Evolutionary conservation across 2,113 vertebrate genomes (phyloP).

Genomic region (Embiotoca jacksoni): DNA sequence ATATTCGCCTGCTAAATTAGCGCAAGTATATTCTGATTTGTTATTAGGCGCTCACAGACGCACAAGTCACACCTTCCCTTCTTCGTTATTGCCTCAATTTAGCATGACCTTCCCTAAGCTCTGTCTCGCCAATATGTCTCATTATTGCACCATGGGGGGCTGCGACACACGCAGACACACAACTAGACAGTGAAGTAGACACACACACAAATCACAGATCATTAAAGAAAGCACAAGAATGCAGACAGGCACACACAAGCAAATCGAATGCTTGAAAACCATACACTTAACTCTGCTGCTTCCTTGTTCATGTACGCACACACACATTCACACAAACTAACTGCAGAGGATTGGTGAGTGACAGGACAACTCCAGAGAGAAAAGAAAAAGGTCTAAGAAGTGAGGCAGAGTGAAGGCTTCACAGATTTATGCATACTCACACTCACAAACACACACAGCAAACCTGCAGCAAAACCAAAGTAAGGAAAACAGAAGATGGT

Average conservation of each 20-base stretch:
- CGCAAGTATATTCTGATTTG: slow-evolving; percentile 53
- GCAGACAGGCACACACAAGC: slow-evolving; percentile 36
- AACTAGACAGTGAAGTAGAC: slow-evolving; percentile 9
- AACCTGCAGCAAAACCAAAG: slow-evolving; percentile 7
- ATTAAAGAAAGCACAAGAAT: slow-evolving; percentile 47
- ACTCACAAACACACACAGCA: background rate
- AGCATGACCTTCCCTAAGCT: slow-evolving; percentile 71
- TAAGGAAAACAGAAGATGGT: slow-evolving; percentile 7
- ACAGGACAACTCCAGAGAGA: slow-evolving; percentile 60
- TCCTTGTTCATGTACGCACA: background rate
- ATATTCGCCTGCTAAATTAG: slow-evolving; percentile 44
- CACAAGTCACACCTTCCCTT: slow-evolving; percentile 53
- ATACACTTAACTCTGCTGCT: background rate
- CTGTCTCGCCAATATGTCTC: slow-evolving; percentile 71
- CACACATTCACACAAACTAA: slow-evolving; percentile 3
- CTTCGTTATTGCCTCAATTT: slow-evolving; percentile 63
- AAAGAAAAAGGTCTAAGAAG: slow-evolving; percentile 47
- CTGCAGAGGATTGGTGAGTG: slow-evolving; percentile 52
- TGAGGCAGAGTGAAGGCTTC: slow-evolving; percentile 26
- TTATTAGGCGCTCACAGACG: slow-evolving; percentile 45
- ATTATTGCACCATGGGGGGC: slow-evolving; percentile 72
- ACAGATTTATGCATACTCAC: slow-evolving; percentile 43
- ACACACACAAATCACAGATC: slow-evolving; percentile 44
- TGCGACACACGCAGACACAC: slow-evolving; percentile 28
- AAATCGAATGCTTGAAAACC: slow-evolving; percentile 35